These are phyloP conservation scores for Nephotettix cincticeps DNA, from an alignment of 1,140 invertebrate species.

Conservation along the genomic window DNA sequence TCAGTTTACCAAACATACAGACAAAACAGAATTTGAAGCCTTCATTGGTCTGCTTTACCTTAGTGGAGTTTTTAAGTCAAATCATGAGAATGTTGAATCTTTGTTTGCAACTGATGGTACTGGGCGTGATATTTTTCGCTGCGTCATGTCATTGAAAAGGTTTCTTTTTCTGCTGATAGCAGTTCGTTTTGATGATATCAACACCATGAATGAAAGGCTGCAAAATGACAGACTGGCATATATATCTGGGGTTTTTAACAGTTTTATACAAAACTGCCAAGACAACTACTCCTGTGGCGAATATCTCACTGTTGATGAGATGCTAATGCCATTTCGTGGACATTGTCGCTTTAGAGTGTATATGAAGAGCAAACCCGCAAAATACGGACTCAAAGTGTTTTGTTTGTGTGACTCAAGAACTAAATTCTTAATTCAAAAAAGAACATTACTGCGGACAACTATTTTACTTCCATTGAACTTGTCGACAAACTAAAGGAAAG, in stretches of 20 bases:
- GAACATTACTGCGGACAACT: conserved; percentile 48
- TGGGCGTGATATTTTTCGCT: conserved; percentile 36
- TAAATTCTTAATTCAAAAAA: conserved; percentile 40
- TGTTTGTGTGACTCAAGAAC: conserved; percentile 26
- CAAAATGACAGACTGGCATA: neutral
- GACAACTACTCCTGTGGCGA: conserved; percentile 36
- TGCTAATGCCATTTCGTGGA: conserved; percentile 44
- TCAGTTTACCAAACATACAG: neutral
- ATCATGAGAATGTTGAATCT: conserved; percentile 31
- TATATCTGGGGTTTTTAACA: conserved; percentile 10
- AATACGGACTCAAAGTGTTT: neutral
- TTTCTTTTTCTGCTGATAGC: conserved; percentile 29
- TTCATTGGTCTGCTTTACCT: conserved; percentile 33
- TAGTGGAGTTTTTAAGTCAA: conserved; percentile 34
- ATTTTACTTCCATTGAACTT: conserved; percentile 47
- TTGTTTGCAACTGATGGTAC: conserved; percentile 37
- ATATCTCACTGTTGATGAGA: conserved; percentile 41
- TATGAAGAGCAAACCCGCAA: conserved; percentile 39
- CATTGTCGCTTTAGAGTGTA: conserved; percentile 45
- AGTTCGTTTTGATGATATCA: conserved; percentile 31
- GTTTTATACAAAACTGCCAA: conserved; percentile 29
- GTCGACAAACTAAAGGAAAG: conserved; percentile 42
- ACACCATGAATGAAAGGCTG: neutral
- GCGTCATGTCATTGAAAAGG: conserved; percentile 35
- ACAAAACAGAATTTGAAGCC: conserved; percentile 29